These are phyloP conservation scores for Peromyscus polionotus DNA, from an alignment of 2,113 vertebrate species.

Conservation along the genomic window DNA sequence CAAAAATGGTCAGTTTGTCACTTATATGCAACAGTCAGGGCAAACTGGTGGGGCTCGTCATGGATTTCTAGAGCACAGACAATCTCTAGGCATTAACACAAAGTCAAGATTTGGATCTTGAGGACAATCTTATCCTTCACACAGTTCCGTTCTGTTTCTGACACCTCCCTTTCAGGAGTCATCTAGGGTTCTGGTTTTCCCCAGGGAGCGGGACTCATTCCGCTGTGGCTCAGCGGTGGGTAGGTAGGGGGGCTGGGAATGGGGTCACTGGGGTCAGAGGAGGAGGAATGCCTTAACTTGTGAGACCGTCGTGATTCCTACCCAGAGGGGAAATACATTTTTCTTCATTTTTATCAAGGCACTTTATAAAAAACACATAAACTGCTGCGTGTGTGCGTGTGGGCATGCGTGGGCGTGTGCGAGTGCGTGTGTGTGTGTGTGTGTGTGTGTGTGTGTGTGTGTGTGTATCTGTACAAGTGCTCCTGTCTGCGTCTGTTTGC, in stretches of 20 bases:
- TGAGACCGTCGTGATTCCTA: conserved; percentile 84
- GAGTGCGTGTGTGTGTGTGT: conserved; percentile 44
- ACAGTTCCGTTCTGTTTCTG: conserved; percentile 49
- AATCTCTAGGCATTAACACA: conserved; percentile 42
- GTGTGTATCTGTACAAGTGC: too few relatives aligned
- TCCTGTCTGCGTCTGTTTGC: too few relatives aligned
- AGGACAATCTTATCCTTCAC: conserved; percentile 56
- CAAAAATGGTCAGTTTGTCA: conserved; percentile 84
- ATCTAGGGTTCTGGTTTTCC: conserved; percentile 2
- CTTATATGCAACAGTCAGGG: conserved; percentile 54
- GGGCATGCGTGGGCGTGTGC: conserved; percentile 46
- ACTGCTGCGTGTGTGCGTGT: conserved; percentile 69
- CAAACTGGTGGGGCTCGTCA: conserved; percentile 13
- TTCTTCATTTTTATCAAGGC: conserved; percentile 93
- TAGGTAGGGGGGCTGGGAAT: conserved; percentile 17
- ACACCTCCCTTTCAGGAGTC: conserved; percentile 55
- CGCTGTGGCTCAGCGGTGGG: conserved; percentile 55
- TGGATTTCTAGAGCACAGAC: conserved; percentile 27
- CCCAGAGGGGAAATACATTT: conserved; percentile 83
- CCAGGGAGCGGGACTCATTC: conserved; percentile 70
- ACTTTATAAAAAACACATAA: conserved; percentile 93
- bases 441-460: conserved; percentile 70
- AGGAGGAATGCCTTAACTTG: conserved; percentile 83
- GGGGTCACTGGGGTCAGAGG: conserved; percentile 49
- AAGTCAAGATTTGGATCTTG: conserved; percentile 59